Base-by-base conservation (phyloP, 1,140 invertebrate genomes). In the Sitophilus oryzae region DNA sequence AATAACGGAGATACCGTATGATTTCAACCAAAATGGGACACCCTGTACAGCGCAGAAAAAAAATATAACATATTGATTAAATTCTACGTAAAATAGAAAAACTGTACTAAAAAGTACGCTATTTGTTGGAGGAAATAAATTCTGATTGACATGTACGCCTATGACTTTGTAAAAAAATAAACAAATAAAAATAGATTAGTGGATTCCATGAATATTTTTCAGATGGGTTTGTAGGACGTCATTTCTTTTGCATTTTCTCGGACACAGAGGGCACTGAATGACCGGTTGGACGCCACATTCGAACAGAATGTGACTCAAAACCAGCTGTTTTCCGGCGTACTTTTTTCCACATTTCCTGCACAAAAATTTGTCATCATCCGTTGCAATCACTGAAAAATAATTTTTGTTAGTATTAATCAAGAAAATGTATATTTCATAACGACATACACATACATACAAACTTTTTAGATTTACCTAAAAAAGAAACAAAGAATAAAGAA, bases 241-340 rank as follows among this genome's bases (percentile, higher is more conserved):
- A 51, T 63, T 72, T 19, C 59, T 67, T 46, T 71, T 68, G 52
- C 71, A 68, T 22, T 62, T 60, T 37, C 66, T 69, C 0, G 66
- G 65, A 59, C 66, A 68, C 1, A 68, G 48, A 35, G 60, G 63
- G 52, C 66, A 68, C 25, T 67, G 63, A 47, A 66, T 64, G 14
- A 57, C 50, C 34, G 82, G 81, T 52, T 78, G 73, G 53, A 80
- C 79, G n/a, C 80, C 79, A 65, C 83, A 85, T 66, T 85, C 83
- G 66, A 80, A 83, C 52, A 79, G 81, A 53, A 78, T 77, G 58
- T 85, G 82, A 50, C 79, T 72, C 61, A 77, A 75, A 50, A 79
- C 68, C 42, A 75, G 75, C 56, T 75, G 74, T 55, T 77, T 77
- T 61, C 75, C 72, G 63, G 74, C 74, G 68, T 77, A 78, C 58